A percentile compares a stretch with the other conserved stretches of the same genome.
Evolutionary conservation across 1,140 invertebrate genomes (phyloP).

Genomic region (Drosophila melanica): DNA sequence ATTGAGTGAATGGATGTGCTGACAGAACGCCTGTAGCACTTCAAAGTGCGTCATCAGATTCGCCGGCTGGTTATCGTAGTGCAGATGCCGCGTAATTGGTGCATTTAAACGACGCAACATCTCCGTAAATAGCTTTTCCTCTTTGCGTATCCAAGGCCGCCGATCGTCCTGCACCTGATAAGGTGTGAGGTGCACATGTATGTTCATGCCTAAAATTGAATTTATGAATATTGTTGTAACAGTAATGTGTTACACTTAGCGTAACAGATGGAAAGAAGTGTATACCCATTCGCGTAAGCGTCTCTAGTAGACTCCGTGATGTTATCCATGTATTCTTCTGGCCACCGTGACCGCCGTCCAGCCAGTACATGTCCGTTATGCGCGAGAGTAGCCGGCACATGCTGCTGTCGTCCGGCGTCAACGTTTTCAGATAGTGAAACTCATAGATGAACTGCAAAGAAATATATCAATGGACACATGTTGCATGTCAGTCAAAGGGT

Average conservation of each 20-base stretch:
- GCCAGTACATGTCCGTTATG: slow-evolving; percentile 91
- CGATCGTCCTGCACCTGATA: slow-evolving; percentile 91
- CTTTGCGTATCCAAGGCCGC: slow-evolving; percentile 91
- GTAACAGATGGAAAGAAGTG: not conserved
- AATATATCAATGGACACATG: not conserved
- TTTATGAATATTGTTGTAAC: no score
- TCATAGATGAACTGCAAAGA: slow-evolving; percentile 89
- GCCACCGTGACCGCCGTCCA: slow-evolving; percentile 94
- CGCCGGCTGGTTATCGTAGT: slow-evolving; percentile 87
- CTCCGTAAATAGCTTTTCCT: slow-evolving; percentile 90
- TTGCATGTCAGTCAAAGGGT: not conserved
- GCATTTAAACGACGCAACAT: slow-evolving; percentile 88
- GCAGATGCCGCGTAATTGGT: slow-evolving; percentile 86
- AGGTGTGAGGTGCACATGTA: slow-evolving; percentile 92
- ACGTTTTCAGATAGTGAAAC: slow-evolving; percentile 89
- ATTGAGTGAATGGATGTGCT: slow-evolving; percentile 78
- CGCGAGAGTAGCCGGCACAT: slow-evolving; percentile 86
- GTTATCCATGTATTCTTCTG: slow-evolving; percentile 94
- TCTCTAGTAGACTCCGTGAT: slow-evolving; percentile 88
- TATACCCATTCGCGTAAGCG: slow-evolving; percentile 87
- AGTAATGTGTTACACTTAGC: not conserved
- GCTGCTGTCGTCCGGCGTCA: slow-evolving; percentile 86
- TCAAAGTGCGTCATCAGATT: slow-evolving; percentile 89
- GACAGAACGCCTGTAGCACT: slow-evolving; percentile 86
- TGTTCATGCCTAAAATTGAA: slow-evolving; percentile 84